A percentile compares a stretch with the other conserved stretches of the same genome.
These are phyloP conservation scores for Prietella phreatophila DNA, from an alignment of 2,113 vertebrate genomes.

Conservation along the genomic window DNA sequence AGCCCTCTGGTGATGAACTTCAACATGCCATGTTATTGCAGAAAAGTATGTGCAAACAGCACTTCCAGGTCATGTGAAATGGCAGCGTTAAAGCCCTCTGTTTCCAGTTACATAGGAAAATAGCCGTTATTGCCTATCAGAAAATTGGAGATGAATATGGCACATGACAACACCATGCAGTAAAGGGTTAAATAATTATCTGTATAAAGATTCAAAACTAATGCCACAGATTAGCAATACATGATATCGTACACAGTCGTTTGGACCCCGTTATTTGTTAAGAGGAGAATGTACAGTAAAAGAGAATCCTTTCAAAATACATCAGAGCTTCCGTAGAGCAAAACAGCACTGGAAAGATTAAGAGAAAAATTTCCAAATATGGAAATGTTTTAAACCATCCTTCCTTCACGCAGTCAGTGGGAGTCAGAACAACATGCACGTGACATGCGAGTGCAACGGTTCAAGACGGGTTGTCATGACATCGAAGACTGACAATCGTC, in stretches of 20 bases:
- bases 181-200: background rate
- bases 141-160: too few species aligned
- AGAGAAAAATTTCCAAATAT: background rate
- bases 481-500: conserved; percentile 36
- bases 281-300: background rate
- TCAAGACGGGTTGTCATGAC: conserved; percentile 19
- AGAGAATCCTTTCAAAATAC: background rate
- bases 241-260: background rate
- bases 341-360: background rate
- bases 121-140: too few species aligned
- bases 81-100: too few species aligned
- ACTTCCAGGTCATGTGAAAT: too few species aligned
- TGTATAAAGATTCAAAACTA: background rate
- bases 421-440: background rate
- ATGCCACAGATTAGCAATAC: background rate
- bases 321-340: background rate
- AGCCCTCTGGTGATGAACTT: too few species aligned
- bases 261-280: background rate
- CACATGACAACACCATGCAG: too few species aligned
- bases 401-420: background rate
- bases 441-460: conserved; percentile 23
- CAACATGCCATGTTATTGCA: too few species aligned
- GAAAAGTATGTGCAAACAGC: too few species aligned
- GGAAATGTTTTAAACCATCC: background rate
- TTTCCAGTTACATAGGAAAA: too few species aligned